These are phyloP conservation scores for Lasioglossum albipes DNA, from an alignment of 1,140 invertebrate genomes.

Conservation along the genomic window DNA sequence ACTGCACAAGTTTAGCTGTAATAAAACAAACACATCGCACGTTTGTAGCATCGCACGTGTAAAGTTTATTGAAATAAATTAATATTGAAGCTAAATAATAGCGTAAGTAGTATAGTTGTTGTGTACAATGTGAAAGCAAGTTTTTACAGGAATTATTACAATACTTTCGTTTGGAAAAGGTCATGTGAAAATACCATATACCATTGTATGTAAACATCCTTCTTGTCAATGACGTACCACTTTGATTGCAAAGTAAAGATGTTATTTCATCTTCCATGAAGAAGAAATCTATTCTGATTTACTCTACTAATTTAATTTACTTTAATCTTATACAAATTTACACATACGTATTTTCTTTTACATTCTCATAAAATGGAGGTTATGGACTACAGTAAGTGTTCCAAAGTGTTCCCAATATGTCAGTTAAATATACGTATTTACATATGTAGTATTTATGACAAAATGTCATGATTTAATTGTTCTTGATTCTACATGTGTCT, in stretches of 20 bases:
- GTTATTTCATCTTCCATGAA: not conserved
- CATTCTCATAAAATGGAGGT: constrained; percentile 20
- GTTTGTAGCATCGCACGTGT: not conserved
- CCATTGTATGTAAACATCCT: not conserved
- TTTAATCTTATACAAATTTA: not conserved
- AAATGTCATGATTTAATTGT: not conserved
- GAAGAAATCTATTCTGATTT: not conserved
- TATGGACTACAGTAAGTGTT: constrained; percentile 39
- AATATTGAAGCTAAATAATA: not conserved
- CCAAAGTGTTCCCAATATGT: not conserved
- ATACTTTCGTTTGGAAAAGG: not conserved
- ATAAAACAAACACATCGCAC: not conserved
- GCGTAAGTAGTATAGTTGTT: constrained; percentile 7
- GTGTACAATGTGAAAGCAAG: not conserved
- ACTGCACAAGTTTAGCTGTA: not conserved
- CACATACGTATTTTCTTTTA: not conserved
- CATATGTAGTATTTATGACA: not conserved
- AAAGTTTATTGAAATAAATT: not conserved
- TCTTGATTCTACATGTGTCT: not conserved
- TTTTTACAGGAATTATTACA: not conserved
- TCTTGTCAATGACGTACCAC: not conserved
- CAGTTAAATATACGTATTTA: too few species aligned
- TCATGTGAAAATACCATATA: constrained; percentile 2
- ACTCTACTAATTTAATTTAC: not conserved
- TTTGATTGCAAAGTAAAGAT: not conserved